Percentiles rank a stretch among this genome's conserved stretches.
Conservation (phyloP, 2,113 vertebrate species). For the Actenoides hombroni region DNA sequence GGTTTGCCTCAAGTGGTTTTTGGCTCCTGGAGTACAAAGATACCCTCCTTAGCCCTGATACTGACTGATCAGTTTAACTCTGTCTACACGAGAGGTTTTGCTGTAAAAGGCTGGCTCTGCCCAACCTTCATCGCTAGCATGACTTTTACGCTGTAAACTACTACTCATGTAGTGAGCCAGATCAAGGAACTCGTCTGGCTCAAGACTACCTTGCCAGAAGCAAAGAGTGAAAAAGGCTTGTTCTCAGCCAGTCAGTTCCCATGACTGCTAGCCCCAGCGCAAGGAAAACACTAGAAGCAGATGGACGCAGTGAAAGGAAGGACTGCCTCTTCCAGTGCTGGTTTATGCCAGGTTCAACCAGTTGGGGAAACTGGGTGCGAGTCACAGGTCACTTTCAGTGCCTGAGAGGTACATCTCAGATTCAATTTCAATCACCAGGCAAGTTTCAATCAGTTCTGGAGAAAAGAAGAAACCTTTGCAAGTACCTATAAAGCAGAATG, state of each 20-base stretch:
- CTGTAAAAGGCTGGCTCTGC: background rate
- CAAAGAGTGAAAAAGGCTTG: background rate
- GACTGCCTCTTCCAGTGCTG: background rate
- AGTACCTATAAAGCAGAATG: fast-evolving
- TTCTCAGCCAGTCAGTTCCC: background rate
- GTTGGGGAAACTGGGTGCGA: fast-evolving
- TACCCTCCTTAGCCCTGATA: background rate
- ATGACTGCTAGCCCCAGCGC: fast-evolving
- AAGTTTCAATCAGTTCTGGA: background rate
- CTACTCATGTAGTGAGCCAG: background rate
- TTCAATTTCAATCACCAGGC: background rate
- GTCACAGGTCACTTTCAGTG: background rate
- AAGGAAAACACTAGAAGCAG: background rate
- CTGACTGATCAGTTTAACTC: background rate
- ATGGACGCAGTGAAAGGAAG: fast-evolving
- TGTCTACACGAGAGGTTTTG: background rate
- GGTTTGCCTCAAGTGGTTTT: background rate
- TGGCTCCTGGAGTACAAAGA: conserved; percentile 7
- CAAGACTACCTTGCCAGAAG: background rate
- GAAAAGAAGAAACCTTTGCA: background rate
- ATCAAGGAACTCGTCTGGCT: background rate
- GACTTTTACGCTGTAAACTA: background rate
- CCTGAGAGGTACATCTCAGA: background rate
- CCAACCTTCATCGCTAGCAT: background rate
- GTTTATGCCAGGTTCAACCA: background rate